Percentiles rank a stretch among this genome's conserved stretches.
phyloP scores from a whole-genome alignment of 2,888 invertebrate genomes.

The Apantesis nais region DNA sequence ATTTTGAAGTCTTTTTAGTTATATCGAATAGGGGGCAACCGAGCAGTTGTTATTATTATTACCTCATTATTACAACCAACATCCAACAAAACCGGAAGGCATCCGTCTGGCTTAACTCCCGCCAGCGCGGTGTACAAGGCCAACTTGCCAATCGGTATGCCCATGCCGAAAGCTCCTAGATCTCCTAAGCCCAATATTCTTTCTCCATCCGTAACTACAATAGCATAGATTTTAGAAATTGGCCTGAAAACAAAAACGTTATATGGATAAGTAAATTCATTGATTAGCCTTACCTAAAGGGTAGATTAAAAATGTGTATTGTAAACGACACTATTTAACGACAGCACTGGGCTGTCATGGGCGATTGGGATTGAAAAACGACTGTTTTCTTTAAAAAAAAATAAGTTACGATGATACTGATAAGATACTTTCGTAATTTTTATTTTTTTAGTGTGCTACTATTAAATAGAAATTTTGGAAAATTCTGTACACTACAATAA shows the following conservation, averaged over 20 bases:
- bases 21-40: too few relatives aligned
- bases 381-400: too few relatives aligned
- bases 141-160: constrained; percentile 97
- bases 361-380: too few relatives aligned
- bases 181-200: constrained; percentile 97
- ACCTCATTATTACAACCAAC: constrained; percentile 96
- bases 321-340: too few relatives aligned
- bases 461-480: too few relatives aligned
- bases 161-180: constrained; percentile 97
- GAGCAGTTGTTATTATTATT: constrained; percentile 3
- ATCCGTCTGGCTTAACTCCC: constrained; percentile 95
- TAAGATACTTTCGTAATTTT: too few relatives aligned
- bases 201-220: constrained; percentile 97
- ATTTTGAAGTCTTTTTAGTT: too few relatives aligned
- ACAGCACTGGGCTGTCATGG: too few relatives aligned
- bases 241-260: constrained; percentile 84
- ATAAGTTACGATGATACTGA: too few relatives aligned
- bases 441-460: too few relatives aligned
- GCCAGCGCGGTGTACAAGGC: constrained; percentile 97
- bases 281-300: not conserved
- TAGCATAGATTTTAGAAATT: constrained; percentile 90
- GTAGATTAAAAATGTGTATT: too few relatives aligned
- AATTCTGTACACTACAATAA: too few relatives aligned
- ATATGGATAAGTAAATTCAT: not conserved
- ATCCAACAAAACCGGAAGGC: constrained; percentile 95